phyloP scores from a whole-genome alignment of 2,797 vertebrate species.

The Molossus alvarezi region DNA sequence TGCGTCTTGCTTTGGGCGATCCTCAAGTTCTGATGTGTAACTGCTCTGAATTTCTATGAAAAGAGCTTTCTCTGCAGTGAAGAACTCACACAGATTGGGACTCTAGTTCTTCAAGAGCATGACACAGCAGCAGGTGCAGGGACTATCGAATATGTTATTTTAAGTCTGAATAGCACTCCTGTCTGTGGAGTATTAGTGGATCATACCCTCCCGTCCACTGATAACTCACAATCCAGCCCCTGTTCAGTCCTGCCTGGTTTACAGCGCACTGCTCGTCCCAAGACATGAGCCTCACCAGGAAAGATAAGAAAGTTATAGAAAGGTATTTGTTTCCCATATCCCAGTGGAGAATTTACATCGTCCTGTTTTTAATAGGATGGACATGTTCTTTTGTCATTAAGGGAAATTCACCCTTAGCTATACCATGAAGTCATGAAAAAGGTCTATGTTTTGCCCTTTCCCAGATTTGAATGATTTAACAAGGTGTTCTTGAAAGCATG shows the following conservation, averaged over 20 bases:
- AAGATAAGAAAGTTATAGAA: constrained; percentile 26
- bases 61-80: not conserved
- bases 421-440: not conserved
- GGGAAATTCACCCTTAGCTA: constrained; percentile 17
- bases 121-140: constrained; percentile 83
- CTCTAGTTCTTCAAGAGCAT: not conserved
- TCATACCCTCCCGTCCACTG: constrained; percentile 60
- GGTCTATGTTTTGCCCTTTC: not conserved
- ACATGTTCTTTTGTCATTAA: constrained; percentile 19
- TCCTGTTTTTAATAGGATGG: not conserved
- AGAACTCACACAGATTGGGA: not conserved
- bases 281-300: not conserved
- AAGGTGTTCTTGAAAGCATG: not conserved
- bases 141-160: not conserved
- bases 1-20: constrained; percentile 30
- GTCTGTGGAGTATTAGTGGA: constrained; percentile 63
- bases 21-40: not conserved
- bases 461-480: not conserved
- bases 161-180: constrained; percentile 39
- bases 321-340: constrained; percentile 55
- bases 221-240: constrained; percentile 69
- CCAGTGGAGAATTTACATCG: constrained; percentile 52
- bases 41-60: not conserved
- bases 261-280: not conserved
- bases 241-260: not conserved